Percentiles rank a stretch among this genome's conserved stretches.
Conservation (phyloP, 37 sponge, comb jelly and placozoan species). For the Beroe forskalii region DNA sequence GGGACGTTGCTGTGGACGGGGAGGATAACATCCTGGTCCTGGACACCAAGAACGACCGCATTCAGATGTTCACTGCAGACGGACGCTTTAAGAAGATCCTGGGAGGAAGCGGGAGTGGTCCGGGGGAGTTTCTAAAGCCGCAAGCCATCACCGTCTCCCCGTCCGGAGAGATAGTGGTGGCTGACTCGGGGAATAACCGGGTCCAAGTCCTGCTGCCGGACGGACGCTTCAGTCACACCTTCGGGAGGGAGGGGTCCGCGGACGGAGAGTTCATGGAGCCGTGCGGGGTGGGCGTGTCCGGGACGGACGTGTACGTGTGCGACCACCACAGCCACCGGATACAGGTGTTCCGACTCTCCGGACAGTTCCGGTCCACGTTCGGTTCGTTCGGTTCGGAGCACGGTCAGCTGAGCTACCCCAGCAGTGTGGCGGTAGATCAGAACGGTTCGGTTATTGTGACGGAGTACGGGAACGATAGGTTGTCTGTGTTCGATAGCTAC, state of each 20-base stretch:
- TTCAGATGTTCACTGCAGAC: conserved; percentile 67
- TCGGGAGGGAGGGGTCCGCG: conserved; percentile 66
- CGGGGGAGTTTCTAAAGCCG: conserved; percentile 65
- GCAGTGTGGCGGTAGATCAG: conserved; percentile 65
- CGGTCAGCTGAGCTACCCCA: conserved; percentile 61
- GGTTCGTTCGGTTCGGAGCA: conserved; percentile 63
- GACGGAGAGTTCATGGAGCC: conserved; percentile 70
- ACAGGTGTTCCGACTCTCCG: conserved; percentile 71
- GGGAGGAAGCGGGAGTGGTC: conserved; percentile 38
- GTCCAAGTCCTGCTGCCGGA: conserved; percentile 69
- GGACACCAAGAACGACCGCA: conserved; percentile 10
- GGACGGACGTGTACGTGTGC: conserved; percentile 68
- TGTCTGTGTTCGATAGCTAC: conserved; percentile 39
- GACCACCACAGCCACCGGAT: conserved; percentile 68
- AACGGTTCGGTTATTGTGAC: conserved; percentile 70
- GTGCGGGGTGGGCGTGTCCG: conserved; percentile 67
- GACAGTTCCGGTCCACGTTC: conserved; percentile 66
- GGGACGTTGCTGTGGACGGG: conserved; percentile 50
- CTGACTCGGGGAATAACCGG: conserved; percentile 69
- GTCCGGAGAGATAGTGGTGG: conserved; percentile 65
- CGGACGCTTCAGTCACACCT: conserved; percentile 66
- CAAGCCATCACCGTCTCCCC: conserved; percentile 66
- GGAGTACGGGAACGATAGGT: conserved; percentile 65
- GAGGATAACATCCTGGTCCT: conserved; percentile 43
- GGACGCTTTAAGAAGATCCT: conserved; percentile 67